A percentile compares a stretch with the other conserved stretches of the same genome.
phyloP scores from a whole-genome alignment of 2,888 invertebrate genomes.

The Meandrusa payeni region DNA sequence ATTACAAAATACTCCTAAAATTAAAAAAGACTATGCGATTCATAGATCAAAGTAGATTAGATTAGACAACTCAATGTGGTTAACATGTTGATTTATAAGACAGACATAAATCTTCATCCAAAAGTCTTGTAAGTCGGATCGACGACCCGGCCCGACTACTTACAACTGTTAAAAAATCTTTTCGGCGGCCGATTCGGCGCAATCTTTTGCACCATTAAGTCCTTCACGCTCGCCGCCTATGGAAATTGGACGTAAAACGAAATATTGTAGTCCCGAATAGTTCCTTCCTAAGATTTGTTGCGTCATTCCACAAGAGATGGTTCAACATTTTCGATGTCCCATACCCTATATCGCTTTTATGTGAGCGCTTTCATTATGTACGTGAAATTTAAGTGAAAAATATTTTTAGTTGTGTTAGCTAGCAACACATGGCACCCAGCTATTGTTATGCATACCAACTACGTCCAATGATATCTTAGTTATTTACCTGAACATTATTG shows the following conservation, averaged over 20 bases:
- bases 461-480: too few species aligned
- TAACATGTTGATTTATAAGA: slow-evolving; percentile 17
- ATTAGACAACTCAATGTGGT: slow-evolving; percentile 13
- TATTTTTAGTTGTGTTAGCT: too few species aligned
- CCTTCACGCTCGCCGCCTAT: slow-evolving; percentile 76
- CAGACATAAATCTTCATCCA: slow-evolving; percentile 22
- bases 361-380: slow-evolving; percentile 6
- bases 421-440: too few species aligned
- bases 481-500: too few species aligned
- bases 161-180: slow-evolving; percentile 58
- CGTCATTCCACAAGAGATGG: slow-evolving; percentile 31
- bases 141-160: slow-evolving; percentile 32
- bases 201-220: slow-evolving; percentile 78
- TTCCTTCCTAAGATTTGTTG: slow-evolving; percentile 60
- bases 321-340: slow-evolving; percentile 22
- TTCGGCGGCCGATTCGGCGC: slow-evolving; percentile 62
- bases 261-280: slow-evolving; percentile 70
- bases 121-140: slow-evolving; percentile 19
- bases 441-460: too few species aligned
- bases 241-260: slow-evolving; percentile 78
- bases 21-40: background rate
- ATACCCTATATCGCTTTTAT: slow-evolving; percentile 25
- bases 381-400: too few species aligned
- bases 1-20: slow-evolving; percentile 32
- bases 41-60: slow-evolving; percentile 4